Base-by-base conservation (phyloP, 2,113 vertebrate species). In the Uropsilus gracilis region DNA sequence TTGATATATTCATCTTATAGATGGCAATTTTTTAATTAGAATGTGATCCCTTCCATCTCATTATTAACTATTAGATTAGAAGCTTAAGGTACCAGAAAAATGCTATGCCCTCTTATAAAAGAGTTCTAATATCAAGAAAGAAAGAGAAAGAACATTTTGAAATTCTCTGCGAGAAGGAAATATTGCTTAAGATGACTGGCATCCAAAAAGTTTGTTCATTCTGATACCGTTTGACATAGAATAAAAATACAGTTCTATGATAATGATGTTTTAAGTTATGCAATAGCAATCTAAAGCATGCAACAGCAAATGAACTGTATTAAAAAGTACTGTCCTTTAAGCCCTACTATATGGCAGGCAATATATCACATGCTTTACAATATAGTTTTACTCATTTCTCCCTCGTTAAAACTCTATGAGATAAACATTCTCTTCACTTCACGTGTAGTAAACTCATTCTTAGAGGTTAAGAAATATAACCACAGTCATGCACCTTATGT, bases 371-470 rank as follows among this genome's bases (percentile, higher is more conserved):
- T n/a, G 11, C 14, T 93, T 89, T 53, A 75, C 0, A n/a, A n/a
- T 50, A 61, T 24, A 76, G n/a, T 82, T 90, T 80, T 48, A 76
- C 53, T 86, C 17, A 92, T 39, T 88, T 90, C 24, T 80, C 94
- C 12, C 39, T 94, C 6, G 50, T 2, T 34, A 53, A 80, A 73
- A 57, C 5, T 69, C 10, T 50, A 32, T 39, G 42, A 84, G 20
- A 59, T 53, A 85, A 72, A 81, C 53, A 48, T 92, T 53, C 34
- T 46, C 44, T 9, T 13, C 9, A 68, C 66, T 82, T 85, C 78
- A 50, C 39, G 71, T 17, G 82, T 17, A 50, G 22, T 46, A 89
- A 96, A 64, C 22, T 77, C 42, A 76, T 88, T n/a, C 34, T 76
- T 78, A 73, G 32, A 50, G 16, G 28, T 48, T 88, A 80, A 39